A percentile compares a stretch with the other conserved stretches of the same genome.
These are phyloP conservation scores for Cylindroiulus punctatus DNA, from an alignment of 2,888 invertebrate genomes.

Conservation along the genomic window DNA sequence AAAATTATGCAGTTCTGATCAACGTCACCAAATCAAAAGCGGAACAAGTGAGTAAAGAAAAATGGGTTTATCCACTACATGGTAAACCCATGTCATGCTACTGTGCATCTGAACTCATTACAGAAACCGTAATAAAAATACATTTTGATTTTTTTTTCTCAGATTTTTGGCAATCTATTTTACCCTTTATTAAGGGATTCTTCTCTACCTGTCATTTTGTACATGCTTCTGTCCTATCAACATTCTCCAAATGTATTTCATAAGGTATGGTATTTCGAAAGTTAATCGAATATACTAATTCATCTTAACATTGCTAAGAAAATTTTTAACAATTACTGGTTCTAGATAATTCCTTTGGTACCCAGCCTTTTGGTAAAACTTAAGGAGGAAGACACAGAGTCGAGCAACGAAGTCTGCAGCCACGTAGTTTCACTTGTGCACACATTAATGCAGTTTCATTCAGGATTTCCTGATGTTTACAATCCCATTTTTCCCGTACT, in stretches of 20 bases:
- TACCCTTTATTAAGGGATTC: conserved; percentile 7
- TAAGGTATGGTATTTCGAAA: conserved; percentile 62
- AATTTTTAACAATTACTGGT: not conserved
- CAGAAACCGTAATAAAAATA: too few relatives aligned
- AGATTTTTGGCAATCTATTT: conserved; percentile 43
- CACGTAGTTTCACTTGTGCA: conserved; percentile 51
- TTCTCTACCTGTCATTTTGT: conserved; percentile 62
- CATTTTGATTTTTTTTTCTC: not conserved
- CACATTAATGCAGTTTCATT: conserved; percentile 62
- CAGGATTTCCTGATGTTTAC: conserved; percentile 65
- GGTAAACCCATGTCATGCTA: too few relatives aligned
- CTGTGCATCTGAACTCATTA: too few relatives aligned
- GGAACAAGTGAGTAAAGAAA: conserved; percentile 15
- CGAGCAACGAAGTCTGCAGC: conserved; percentile 12
- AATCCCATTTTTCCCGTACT: conserved; percentile 63
- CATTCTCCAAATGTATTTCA: conserved; percentile 66
- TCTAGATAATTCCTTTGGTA: conserved; percentile 48
- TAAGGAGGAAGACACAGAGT: conserved; percentile 23
- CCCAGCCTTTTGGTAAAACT: conserved; percentile 39
- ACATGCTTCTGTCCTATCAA: conserved; percentile 65
- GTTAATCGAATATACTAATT: not conserved
- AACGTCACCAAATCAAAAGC: conserved; percentile 47
- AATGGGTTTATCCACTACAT: not conserved
- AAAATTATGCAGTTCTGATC: conserved; percentile 47
- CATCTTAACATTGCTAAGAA: not conserved